phyloP scores from a whole-genome alignment of 2,797 vertebrate genomes.

The Bryconaethiops microstoma region DNA sequence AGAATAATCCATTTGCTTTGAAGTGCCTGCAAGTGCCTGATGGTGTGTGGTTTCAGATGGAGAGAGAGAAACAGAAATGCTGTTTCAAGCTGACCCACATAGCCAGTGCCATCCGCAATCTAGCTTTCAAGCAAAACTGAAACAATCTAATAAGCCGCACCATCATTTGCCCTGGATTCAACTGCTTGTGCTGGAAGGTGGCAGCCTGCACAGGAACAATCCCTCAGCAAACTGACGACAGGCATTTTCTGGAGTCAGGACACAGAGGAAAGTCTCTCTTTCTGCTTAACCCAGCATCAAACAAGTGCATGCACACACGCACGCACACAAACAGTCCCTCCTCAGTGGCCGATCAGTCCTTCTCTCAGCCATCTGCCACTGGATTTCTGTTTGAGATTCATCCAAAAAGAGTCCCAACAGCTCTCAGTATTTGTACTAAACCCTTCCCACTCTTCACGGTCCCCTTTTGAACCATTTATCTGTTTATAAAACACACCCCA shows the following conservation, averaged over 20 bases:
- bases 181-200: conserved; percentile 7
- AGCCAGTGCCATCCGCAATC: conserved; percentile 19
- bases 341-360: conserved; percentile 35
- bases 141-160: conserved; percentile 8
- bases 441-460: conserved; percentile 9
- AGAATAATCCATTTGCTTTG: conserved; percentile 13
- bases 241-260: conserved; percentile 8
- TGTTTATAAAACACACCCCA: conserved; percentile 34
- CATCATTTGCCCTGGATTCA: conserved; percentile 18
- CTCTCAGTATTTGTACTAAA: conserved; percentile 32
- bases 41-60: conserved; percentile 11
- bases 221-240: conserved; percentile 26
- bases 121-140: conserved; percentile 34
- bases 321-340: conserved; percentile 41
- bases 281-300: conserved; percentile 33
- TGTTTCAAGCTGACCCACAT: conserved; percentile 37
- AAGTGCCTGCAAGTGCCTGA: conserved; percentile 21
- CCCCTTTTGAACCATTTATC: conserved; percentile 39
- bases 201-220: background rate
- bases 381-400: conserved; percentile 45
- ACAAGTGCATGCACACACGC: conserved; percentile 21
- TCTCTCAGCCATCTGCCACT: conserved; percentile 57
- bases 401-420: conserved; percentile 45
- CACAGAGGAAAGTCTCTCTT: conserved; percentile 29
- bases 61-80: background rate